phyloP scores from a whole-genome alignment of 2,113 vertebrate species.

The Ptilonorhynchus violaceus region DNA sequence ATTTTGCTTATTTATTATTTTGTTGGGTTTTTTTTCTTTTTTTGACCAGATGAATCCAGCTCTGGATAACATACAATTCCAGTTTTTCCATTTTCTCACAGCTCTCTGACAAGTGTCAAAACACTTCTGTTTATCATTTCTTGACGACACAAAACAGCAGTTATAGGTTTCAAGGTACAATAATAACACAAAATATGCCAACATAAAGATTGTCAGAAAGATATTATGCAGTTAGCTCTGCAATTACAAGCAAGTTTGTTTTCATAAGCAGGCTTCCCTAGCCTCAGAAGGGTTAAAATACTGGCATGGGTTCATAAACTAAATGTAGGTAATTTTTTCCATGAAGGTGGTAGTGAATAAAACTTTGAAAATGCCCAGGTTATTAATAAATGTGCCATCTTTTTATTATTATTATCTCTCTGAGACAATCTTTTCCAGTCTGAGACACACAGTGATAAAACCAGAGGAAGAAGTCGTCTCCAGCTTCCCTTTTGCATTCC shows the following conservation, averaged over 20 bases:
- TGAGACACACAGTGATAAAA: neutral
- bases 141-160: neutral
- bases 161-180: neutral
- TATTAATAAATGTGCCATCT: neutral
- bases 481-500: neutral
- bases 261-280: neutral
- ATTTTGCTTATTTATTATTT: neutral
- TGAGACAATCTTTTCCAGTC: neutral
- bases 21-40: neutral
- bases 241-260: neutral
- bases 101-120: neutral
- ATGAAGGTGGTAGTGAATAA: neutral
- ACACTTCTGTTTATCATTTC: neutral
- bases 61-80: neutral
- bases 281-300: neutral
- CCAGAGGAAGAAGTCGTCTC: neutral
- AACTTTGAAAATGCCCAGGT: neutral
- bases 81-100: neutral
- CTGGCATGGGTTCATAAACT: neutral
- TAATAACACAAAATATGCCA: neutral
- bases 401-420: neutral
- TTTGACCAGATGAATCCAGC: neutral
- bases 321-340: neutral
- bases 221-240: neutral
- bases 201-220: neutral